These are phyloP conservation scores for Aphelenchoides fujianensis DNA, from an alignment of 1,140 invertebrate species.

Conservation along the genomic window DNA sequence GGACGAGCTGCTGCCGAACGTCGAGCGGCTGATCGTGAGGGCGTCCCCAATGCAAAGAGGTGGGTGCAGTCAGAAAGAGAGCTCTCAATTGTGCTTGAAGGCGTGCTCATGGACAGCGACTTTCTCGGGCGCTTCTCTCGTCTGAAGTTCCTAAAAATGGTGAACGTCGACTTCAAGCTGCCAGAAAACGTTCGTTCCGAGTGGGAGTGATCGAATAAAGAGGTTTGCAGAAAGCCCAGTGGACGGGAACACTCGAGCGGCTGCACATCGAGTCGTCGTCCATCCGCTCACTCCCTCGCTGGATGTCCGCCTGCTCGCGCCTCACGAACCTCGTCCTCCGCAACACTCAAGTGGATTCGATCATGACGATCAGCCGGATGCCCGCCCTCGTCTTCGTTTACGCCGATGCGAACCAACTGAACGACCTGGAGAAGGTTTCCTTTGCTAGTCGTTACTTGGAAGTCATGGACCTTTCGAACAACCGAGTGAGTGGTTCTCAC, in stretches of 20 bases:
- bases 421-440: conserved; percentile 22
- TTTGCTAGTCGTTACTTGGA: conserved; percentile 16
- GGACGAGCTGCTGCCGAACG: conserved; percentile 19
- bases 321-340: conserved; percentile 5
- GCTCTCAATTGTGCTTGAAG: no score
- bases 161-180: conserved; percentile 19
- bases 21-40: conserved; percentile 18
- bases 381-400: conserved; percentile 17
- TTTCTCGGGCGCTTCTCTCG: conserved; percentile 16
- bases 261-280: conserved; percentile 9
- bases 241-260: conserved; percentile 16
- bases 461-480: conserved; percentile 34
- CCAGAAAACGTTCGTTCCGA: conserved; percentile 18
- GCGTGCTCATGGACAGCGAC: conserved; percentile 16
- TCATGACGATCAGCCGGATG: conserved; percentile 11
- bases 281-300: conserved; percentile 14
- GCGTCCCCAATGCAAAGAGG: neutral
- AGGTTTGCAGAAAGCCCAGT: conserved; percentile 17
- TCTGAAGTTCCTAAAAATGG: conserved; percentile 26
- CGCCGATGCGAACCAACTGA: conserved; percentile 22
- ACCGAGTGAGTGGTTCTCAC: conserved; percentile 19
- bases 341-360: conserved; percentile 3
- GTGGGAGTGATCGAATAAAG: neutral
- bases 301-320: conserved; percentile 18
- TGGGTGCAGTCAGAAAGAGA: no score